These are phyloP conservation scores for Phyllotreta striolata DNA, from an alignment of 2,888 invertebrate genomes.

Conservation along the genomic window DNA sequence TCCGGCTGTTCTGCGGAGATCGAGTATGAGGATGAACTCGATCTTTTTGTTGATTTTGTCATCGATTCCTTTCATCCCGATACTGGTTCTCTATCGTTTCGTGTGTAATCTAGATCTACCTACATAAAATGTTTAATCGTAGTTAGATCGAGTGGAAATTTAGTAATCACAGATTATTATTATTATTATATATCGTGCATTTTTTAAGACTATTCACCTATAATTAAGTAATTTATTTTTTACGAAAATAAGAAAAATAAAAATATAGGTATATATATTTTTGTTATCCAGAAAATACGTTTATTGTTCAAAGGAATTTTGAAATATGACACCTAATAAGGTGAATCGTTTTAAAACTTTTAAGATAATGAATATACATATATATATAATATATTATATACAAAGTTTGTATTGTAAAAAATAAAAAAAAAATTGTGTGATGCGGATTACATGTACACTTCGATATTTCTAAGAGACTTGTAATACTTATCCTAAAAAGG, in stretches of 20 bases:
- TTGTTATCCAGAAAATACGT: background rate
- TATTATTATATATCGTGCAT: constrained; percentile 19
- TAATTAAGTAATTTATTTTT: constrained; percentile 3
- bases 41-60: constrained; percentile 37
- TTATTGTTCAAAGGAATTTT: background rate
- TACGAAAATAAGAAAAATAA: constrained; percentile 3
- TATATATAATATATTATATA: constrained; percentile 7
- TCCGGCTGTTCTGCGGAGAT: too few species aligned
- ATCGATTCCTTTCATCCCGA: constrained; percentile 35
- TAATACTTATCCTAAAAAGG: constrained; percentile 39
- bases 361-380: too few species aligned
- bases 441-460: constrained; percentile 31
- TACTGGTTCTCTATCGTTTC: constrained; percentile 58
- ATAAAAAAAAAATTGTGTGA: constrained; percentile 37
- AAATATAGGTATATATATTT: background rate
- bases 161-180: constrained; percentile 41
- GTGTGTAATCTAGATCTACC: constrained; percentile 60
- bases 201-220: constrained; percentile 26
- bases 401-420: constrained; percentile 28
- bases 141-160: constrained; percentile 53
- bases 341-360: constrained; percentile 24
- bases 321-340: constrained; percentile 2
- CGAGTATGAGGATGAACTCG: constrained; percentile 49
- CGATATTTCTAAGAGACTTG: constrained; percentile 26
- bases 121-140: constrained; percentile 54